Evolutionary conservation across 2,113 vertebrate genomes (phyloP), one percentile per base, ranked within the genome.

Genomic region (Anoplopoma fimbria): DNA sequence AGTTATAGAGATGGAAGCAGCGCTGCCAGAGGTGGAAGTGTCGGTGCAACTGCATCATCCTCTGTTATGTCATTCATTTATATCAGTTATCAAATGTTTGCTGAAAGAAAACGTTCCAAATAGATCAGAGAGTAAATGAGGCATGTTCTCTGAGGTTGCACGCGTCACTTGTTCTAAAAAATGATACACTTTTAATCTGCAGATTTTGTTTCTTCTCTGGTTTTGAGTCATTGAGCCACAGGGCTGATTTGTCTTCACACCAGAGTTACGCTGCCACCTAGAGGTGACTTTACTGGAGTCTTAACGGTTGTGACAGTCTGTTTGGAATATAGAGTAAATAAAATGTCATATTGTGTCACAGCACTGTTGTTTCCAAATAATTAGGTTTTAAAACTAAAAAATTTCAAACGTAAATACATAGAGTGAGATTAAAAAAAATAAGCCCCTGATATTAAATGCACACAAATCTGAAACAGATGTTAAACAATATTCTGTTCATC

Each of bases 241-340:
- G 58, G 64, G 25, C 70, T 19, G 34, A 29, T 2, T 49, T 31
- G 75, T 58, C 67, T 34, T 71, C 81, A 61, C 63, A 71, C 51
- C 73, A 49, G 63, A 55, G 42, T 53, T 58, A 90, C 80, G 2
- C 87, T 90, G 91, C 92, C 93, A 86, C 84, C 93, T 93, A 90
- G 81, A 92, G 93, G 89, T 27, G 23, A 23, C n/a, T 42, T 19
- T 12, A 7, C 4, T 23, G 15, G 29, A 29, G 19, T 72, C 57
- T 38, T 23, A 12, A 51, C 31, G 25, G 13, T 9, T 31, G n/a
- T 53, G 61, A 45, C 42, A 40, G 25, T 19, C 7, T 60, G 33
- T 34, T 57, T 55, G n/a, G 8, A 40, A n/a, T 27, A 27, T 5
- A 10, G 13, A 51, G 6, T 15, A 71, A 47, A 77, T 69, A 38